Evolutionary conservation across 2,888 invertebrate species (phyloP).

Genomic region (Cosmia pyralina): DNA sequence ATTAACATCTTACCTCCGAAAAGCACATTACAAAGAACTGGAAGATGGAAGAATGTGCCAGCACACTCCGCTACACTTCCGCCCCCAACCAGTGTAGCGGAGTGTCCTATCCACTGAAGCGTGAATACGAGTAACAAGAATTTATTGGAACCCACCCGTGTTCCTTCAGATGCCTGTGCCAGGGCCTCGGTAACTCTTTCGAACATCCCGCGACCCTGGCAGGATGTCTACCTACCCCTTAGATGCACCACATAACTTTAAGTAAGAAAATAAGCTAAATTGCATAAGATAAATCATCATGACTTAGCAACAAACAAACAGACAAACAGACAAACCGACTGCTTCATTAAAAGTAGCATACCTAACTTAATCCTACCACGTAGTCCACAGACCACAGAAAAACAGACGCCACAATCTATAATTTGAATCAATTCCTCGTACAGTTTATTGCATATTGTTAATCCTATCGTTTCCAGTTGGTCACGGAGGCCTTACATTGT

Average conservation of each 20-base stretch:
- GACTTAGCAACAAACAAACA: conserved; percentile 7
- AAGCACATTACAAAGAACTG: no score
- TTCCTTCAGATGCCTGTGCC: no score
- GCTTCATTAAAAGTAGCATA: background rate
- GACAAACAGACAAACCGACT: background rate
- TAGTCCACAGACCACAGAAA: conserved; percentile 28
- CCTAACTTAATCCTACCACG: conserved; percentile 9
- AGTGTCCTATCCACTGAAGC: background rate
- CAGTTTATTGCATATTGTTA: conserved; percentile 67
- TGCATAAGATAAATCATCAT: background rate
- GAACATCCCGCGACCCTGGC: no score
- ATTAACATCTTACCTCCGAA: background rate
- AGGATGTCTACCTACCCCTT: no score
- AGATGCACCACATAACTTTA: background rate
- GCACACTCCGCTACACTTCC: no score
- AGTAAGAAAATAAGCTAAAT: conserved; percentile 4
- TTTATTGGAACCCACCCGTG: no score
- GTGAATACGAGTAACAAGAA: background rate
- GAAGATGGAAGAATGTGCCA: background rate
- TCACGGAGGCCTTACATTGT: conserved; percentile 53
- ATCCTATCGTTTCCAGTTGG: conserved; percentile 48
- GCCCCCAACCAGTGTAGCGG: background rate
- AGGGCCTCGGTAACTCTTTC: no score
- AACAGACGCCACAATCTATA: conserved; percentile 61
- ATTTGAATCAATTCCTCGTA: conserved; percentile 64